Base-by-base conservation (phyloP, 2,113 vertebrate genomes). In the Sylvietta virens region DNA sequence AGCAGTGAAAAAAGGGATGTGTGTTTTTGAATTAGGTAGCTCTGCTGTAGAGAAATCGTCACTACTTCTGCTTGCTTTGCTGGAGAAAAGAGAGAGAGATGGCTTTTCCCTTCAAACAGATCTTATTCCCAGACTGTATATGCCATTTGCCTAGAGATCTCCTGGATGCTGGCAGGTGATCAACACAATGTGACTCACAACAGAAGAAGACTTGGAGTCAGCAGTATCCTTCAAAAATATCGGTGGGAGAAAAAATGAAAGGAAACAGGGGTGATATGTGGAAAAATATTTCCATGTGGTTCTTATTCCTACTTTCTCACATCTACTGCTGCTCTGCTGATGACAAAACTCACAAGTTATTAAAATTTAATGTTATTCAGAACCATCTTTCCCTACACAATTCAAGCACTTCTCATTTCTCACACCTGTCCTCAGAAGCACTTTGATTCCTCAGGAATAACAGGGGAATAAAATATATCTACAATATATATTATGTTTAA, bases 341-440 rank as follows among this genome's bases (percentile, higher is more conserved):
- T 88, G 92, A 90, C 54, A 92, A 60, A 97, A 90, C 79, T 86
- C 27, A 8, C 88, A 92, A 95, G 89, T 94, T 95, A 96, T 95
- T 96, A 96, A 96, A 97, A 88, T 88, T 48, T 90, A 94, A 82
- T 31, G 7, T 85, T 92, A 92, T 97, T 95, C 72, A 81, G 61
- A 94, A 66, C 42, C 53, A 94, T 86, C 74, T 92, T 93, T 94
- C 33, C 44, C 61, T 74, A 37, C 20, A 64, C 15, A 66, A 70
- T 76, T 53, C 39, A 81, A 88, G n/a, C 40, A 73, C 44, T 92
- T 94, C 77, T 91, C 50, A 90, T 96, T 95, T 96, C 85, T 92
- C 83, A 83, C 48, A 89, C 74, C 82, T 90, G 60, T 81, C 64
- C 78, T 96, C 65, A 88, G 83, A 94, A 95, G 23, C n/a, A 81